These are phyloP conservation scores for Perca schrenkii DNA, from an alignment of 2,113 vertebrate species.

Conservation along the genomic window DNA sequence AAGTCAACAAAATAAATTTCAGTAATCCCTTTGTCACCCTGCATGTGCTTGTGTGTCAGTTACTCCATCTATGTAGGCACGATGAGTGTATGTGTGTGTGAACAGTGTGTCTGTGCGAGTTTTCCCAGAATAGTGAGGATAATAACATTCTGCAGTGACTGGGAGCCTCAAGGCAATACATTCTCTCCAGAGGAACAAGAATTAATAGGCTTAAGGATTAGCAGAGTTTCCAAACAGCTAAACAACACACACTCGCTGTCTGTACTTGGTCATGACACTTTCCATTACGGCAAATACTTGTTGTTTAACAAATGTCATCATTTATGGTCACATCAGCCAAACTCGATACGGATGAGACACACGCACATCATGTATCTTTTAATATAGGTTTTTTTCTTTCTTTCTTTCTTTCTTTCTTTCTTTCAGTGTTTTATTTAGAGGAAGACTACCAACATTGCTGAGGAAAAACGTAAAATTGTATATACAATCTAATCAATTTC, in stretches of 20 bases:
- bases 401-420: neutral
- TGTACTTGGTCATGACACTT: slow-evolving; percentile 8
- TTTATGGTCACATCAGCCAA: neutral
- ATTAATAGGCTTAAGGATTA: slow-evolving; percentile 56
- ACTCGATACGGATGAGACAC: neutral
- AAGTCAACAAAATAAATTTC: neutral
- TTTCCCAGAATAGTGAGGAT: slow-evolving; percentile 37
- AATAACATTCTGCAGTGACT: slow-evolving; percentile 39
- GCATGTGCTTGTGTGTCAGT: neutral
- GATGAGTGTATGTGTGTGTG: no score
- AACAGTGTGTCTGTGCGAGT: slow-evolving; percentile 1
- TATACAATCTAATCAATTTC: slow-evolving; percentile 20
- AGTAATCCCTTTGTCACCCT: neutral
- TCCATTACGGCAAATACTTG: slow-evolving; percentile 3
- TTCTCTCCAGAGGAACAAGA: slow-evolving; percentile 38
- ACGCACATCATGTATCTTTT: neutral
- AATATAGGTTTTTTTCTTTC: neutral
- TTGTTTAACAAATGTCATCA: neutral
- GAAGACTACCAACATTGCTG: neutral
- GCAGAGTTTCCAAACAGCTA: slow-evolving; percentile 45
- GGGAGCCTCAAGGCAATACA: slow-evolving; percentile 19
- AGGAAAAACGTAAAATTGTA: slow-evolving; percentile 1
- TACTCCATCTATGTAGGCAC: neutral
- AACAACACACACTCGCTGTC: slow-evolving; percentile 12
- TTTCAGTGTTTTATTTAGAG: neutral